A percentile compares a stretch with the other conserved stretches of the same genome.
phyloP scores from a whole-genome alignment of 2,797 vertebrate genomes.

The Myotis findleyi region DNA sequence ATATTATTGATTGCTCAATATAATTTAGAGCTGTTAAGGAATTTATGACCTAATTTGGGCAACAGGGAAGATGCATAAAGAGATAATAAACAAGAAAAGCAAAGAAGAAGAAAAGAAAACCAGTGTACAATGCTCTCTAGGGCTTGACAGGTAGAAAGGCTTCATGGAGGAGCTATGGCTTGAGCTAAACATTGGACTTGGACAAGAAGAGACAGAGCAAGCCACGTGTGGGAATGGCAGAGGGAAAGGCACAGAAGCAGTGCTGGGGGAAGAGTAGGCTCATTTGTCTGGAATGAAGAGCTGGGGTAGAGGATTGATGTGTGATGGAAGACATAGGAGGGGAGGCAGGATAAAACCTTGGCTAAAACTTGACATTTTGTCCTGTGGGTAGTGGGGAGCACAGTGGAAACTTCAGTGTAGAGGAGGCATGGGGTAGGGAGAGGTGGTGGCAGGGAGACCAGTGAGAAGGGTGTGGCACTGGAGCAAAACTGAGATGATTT shows the following conservation, averaged over 20 bases:
- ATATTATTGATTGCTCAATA: not conserved
- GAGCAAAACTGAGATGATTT: not conserved
- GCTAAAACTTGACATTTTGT: not conserved
- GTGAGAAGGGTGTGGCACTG: not conserved
- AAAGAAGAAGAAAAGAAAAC: not conserved
- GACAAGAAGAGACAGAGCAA: not conserved
- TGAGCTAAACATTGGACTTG: not conserved
- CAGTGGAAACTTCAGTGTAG: not conserved
- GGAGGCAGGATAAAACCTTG: not conserved
- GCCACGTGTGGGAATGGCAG: not conserved
- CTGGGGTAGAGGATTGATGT: not conserved
- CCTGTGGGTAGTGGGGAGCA: not conserved
- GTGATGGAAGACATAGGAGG: not conserved
- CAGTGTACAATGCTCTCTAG: not conserved
- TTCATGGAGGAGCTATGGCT: not conserved
- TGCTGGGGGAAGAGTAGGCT: not conserved
- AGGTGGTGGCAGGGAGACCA: not conserved
- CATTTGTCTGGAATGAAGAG: not conserved
- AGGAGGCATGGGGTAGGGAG: not conserved
- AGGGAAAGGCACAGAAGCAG: not conserved
- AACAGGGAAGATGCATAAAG: not conserved
- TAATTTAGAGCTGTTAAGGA: not conserved
- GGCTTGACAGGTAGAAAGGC: not conserved
- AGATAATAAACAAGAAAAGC: not conserved
- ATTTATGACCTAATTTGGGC: not conserved